Percentiles rank a stretch among this genome's conserved stretches.
Evolutionary conservation across 2,888 invertebrate species (phyloP).

Genomic region (Syrista parreyssii): DNA sequence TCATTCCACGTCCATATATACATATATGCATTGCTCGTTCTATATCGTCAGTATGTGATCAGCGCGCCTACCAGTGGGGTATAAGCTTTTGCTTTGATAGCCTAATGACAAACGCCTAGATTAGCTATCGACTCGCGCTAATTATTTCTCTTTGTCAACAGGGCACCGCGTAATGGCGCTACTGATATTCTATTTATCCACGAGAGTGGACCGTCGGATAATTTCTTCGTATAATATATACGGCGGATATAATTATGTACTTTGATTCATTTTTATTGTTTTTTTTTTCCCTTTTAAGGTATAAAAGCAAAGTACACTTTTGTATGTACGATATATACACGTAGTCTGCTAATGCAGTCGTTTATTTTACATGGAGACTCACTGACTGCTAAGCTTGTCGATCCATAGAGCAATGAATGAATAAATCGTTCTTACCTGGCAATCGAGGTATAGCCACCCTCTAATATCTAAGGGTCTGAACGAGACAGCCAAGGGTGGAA

Average conservation of each 20-base stretch:
- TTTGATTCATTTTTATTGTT: neutral
- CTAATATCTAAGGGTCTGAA: neutral
- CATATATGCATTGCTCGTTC: neutral
- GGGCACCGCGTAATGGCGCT: constrained; percentile 47
- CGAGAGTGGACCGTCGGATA: neutral
- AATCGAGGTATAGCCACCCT: neutral
- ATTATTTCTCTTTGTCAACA: constrained; percentile 61
- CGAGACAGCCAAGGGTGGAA: constrained; percentile 18
- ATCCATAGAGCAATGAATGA: neutral
- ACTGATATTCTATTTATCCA: constrained; percentile 43
- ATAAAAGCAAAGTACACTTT: neutral
- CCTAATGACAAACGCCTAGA: constrained; percentile 65
- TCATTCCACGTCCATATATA: neutral
- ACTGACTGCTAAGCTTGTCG: neutral
- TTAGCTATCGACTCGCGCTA: constrained; percentile 59
- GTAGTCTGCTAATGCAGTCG: neutral
- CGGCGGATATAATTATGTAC: neutral
- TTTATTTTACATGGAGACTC: neutral
- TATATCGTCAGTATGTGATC: neutral
- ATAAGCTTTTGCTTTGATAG: constrained; percentile 58
- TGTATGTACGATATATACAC: too few relatives aligned
- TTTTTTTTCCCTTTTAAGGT: neutral
- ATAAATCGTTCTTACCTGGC: neutral
- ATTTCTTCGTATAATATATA: neutral
- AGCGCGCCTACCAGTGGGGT: neutral